Evolutionary conservation across 2,888 invertebrate genomes (phyloP), one percentile per base, ranked within the genome.

Genomic region (Ennomos fuscantarius): DNA sequence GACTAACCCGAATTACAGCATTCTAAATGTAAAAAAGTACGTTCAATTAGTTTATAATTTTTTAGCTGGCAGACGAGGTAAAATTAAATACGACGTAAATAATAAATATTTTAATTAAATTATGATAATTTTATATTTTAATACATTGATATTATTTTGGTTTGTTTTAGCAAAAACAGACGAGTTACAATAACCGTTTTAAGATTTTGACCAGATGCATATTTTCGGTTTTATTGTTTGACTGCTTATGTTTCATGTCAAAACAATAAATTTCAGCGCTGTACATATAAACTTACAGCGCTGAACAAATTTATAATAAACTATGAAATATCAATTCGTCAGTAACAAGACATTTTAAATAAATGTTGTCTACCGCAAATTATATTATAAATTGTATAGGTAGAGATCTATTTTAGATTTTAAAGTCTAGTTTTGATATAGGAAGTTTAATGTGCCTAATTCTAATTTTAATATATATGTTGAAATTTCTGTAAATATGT

Each of bases 1-100:
- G 61, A 65, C 68, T 70, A 67, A 69, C 56, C 59, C 61, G 45
- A 57, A 45, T 52, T 24, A 36, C 39, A 36, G 9, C 54, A 47
- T 48, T 49, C 37, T 45, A 15, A 31, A 12, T 41, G 35, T 35
- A 41, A 45, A 45, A 34, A 13, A 3, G 1, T 15, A 2, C 1
- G 2, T 1, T 15, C n/a, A n/a, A 13, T 24, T 24, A 34, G 9
- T 39, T 72, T 70, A 3, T 24, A 24, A 24, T 24, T 24, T 24
- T 24, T 6, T 24, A 24, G 24, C 3, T 6, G 24, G 2, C 6
- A 6, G 32, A 32, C 31, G 32, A 6, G 11, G 12, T 39, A 12
- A 37, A 13, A 39, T 10, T 31, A 11, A 12, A 6, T 24, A 24
- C 6, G 24, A 24, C 24, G 24, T 24, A 24, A 24, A 6, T n/a